Percentiles rank a stretch among this genome's conserved stretches.
These are phyloP conservation scores for Ernsta delagoae DNA, from an alignment of 2,888 invertebrate species.

Conservation along the genomic window DNA sequence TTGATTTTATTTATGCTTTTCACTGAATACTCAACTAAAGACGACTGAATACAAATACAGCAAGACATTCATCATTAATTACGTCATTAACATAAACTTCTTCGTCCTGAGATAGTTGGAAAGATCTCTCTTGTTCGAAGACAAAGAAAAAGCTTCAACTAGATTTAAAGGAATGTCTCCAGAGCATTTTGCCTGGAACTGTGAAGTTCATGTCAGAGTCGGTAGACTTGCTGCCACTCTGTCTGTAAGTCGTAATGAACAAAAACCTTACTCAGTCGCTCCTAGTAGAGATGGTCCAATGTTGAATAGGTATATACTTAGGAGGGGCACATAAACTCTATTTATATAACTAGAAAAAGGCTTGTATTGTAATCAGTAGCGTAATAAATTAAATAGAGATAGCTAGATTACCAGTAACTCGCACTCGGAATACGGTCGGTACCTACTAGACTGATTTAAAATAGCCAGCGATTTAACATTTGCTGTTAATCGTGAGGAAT, in stretches of 20 bases:
- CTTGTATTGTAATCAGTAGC: too few relatives aligned
- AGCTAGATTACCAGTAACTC: too few relatives aligned
- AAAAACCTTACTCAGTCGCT: conserved; percentile 35
- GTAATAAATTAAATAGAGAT: too few relatives aligned
- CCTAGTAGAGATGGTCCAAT: conserved; percentile 15
- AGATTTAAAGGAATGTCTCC: conserved; percentile 67
- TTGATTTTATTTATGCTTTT: conserved; percentile 4
- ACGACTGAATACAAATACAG: conserved; percentile 4
- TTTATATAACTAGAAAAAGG: too few relatives aligned
- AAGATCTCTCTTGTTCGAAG: conserved; percentile 53
- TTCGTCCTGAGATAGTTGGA: conserved; percentile 41
- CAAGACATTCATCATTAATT: conserved; percentile 41
- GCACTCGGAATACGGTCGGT: too few relatives aligned
- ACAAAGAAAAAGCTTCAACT: conserved; percentile 62
- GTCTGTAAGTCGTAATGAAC: conserved; percentile 33
- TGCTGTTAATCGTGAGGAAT: too few relatives aligned
- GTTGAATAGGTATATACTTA: neutral
- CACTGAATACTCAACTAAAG: conserved; percentile 3
- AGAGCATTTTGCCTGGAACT: conserved; percentile 60
- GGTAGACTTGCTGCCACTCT: conserved; percentile 46
- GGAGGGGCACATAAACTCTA: too few relatives aligned
- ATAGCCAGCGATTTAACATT: too few relatives aligned
- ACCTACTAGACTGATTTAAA: too few relatives aligned
- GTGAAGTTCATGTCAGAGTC: conserved; percentile 53
- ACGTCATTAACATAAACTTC: conserved; percentile 43